Base-by-base conservation (phyloP, 2,797 vertebrate genomes). In the Falco rusticolus region DNA sequence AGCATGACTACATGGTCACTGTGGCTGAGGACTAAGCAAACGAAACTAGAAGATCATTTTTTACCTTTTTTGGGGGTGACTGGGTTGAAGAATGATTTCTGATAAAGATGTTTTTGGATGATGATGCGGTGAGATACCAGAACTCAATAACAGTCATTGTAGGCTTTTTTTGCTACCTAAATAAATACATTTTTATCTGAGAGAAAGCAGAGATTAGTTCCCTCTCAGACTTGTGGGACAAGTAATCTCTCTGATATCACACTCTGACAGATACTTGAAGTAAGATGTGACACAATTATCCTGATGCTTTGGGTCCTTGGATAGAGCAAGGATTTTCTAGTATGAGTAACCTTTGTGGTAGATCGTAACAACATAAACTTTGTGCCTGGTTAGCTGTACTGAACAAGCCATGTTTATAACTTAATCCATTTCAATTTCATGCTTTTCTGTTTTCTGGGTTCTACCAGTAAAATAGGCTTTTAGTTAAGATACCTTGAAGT, bases 41-140 rank as follows among this genome's bases (percentile, higher is more conserved):
- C 0, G 0, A 79, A 45, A 77, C 1, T 22, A 31, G 16, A 69
- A 75, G 7, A 22, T 71, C 11, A 41, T 13, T 12, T 66, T 79
- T 84, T 34, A 29, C 6, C 11, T 7, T 1, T 1, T 77, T 76
- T 89, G 24, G 13, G 16, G 8, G 5, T 14, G 6, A 33, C 11
- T 53, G 26, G 21, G 22, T 72, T 68, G 33, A 64, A 87, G 47
- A 13, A 34, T 83, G 60, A 26, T 43, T 77, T 94, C 33, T 59
- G 33, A 41, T 64, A n/a, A 31, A 64, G 51, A 8, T 33, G 11
- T 3, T 93, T 89, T 66, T 65, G 63, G 18, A 22, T 81, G 17
- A 33, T 77, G 61, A 70, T 9, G 28, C 31, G 19, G 20, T 57
- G 68, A 71, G 60, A 13, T 66, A 59, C 3, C 15, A 64, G 64